Evolutionary conservation across 2,888 invertebrate genomes (phyloP).

Genomic region (Lydus trimaculatus): DNA sequence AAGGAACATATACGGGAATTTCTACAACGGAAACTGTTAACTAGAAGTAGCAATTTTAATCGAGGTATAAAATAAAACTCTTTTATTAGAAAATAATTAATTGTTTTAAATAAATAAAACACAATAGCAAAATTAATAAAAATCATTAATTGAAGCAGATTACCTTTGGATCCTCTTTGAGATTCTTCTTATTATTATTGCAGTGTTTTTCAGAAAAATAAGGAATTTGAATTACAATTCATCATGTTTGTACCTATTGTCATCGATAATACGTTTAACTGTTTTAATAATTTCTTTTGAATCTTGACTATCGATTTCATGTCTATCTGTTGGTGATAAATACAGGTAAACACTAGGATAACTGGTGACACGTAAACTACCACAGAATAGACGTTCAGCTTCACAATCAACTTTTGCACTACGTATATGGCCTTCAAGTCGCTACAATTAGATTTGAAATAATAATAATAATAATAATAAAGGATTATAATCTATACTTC

Average conservation of each 20-base stretch:
- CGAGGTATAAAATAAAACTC: not conserved
- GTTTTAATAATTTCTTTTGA: constrained; percentile 35
- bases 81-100: not conserved
- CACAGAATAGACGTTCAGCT: constrained; percentile 63
- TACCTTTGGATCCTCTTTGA: not conserved
- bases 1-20: not conserved
- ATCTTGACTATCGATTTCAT: constrained; percentile 46
- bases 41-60: not conserved
- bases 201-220: not conserved
- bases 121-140: not conserved
- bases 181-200: not conserved
- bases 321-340: constrained; percentile 48
- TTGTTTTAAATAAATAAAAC: not conserved
- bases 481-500: constrained; percentile 60
- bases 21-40: constrained; percentile 4
- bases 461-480: constrained; percentile 23
- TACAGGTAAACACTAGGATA: constrained; percentile 69
- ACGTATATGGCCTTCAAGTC: constrained; percentile 64
- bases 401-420: constrained; percentile 75
- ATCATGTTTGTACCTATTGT: constrained; percentile 37
- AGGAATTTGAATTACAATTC: constrained; percentile 36
- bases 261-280: constrained; percentile 38
- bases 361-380: constrained; percentile 62
- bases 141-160: not conserved
- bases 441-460: constrained; percentile 48